Base-by-base conservation (phyloP, 2,888 invertebrate genomes). In the Lasioglossum leucozonium region DNA sequence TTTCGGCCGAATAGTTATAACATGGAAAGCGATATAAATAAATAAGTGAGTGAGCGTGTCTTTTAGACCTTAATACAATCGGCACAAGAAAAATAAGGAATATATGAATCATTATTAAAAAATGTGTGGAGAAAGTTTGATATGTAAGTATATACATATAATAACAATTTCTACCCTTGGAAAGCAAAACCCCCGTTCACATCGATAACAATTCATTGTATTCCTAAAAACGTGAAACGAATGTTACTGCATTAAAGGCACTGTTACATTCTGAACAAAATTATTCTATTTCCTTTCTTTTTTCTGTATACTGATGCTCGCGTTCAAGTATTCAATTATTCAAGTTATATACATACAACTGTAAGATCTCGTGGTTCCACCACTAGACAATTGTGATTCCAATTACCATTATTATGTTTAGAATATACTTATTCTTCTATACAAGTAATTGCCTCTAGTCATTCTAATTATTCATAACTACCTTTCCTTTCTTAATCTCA, bases 121-220 rank as follows among this genome's bases (percentile, higher is more conserved):
- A 30, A 34, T 34, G 22, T 18, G 30, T 26, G 26, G 11, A 18
- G 8, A 30, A 65, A 26, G 16, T 22, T 22, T 34, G 6, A 37
- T 18, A 11, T 26, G n/a, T 55, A 30, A 40, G 8, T 40, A 30
- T n/a, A 18, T 34, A 30, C 34, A 16, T 79, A 82, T 13, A 65
- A n/a, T 26, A 26, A 44, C 44, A 55, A 69, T 47, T 47, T 47
- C 47, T 16, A 47, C 75, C 82, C 34, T n/a, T 30, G 51, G 51
- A 58, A 18, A 75, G 10, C n/a, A 71, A 74, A 71, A 40, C 40
- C n/a, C 40, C 18, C 16, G n/a, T 71, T 51, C 8, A 37, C 51
- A 67, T 76, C 16, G 18, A 69, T 74, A 55, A 44, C 18, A 42
- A 47, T 74, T 44, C 30, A 47, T 47, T 10, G 18, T 73, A 73